These are phyloP conservation scores for Nipponia nippon DNA, from an alignment of 2,113 vertebrate genomes.

Conservation along the genomic window DNA sequence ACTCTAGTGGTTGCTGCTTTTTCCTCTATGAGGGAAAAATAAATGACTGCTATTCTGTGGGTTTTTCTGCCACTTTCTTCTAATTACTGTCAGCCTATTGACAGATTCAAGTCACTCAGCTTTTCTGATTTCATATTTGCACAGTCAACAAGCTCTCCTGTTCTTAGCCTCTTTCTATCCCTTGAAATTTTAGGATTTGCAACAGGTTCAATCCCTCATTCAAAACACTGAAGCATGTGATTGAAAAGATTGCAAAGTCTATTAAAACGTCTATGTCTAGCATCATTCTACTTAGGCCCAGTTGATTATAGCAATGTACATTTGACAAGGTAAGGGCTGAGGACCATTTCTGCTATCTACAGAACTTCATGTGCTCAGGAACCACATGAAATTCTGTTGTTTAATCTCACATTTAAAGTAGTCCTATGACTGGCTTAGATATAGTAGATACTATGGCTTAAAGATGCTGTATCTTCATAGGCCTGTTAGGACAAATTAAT, in stretches of 20 bases:
- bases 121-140: neutral
- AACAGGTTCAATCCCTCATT: neutral
- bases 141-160: neutral
- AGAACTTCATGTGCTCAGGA: neutral
- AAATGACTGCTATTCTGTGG: neutral
- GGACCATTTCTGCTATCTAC: neutral
- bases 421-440: neutral
- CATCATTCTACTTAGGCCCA: neutral
- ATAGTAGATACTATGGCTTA: neutral
- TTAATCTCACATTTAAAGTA: neutral
- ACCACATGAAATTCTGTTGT: neutral
- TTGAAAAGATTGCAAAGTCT: neutral
- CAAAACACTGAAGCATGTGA: neutral
- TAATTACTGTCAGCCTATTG: neutral
- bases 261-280: neutral
- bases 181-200: neutral
- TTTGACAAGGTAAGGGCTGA: neutral
- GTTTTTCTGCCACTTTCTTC: neutral
- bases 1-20: neutral
- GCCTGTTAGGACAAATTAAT: neutral
- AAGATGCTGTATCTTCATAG: neutral
- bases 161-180: neutral
- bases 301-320: neutral
- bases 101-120: neutral
- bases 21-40: neutral